phyloP scores from a whole-genome alignment of 1,140 invertebrate genomes.

The Mercenaria mercenaria region DNA sequence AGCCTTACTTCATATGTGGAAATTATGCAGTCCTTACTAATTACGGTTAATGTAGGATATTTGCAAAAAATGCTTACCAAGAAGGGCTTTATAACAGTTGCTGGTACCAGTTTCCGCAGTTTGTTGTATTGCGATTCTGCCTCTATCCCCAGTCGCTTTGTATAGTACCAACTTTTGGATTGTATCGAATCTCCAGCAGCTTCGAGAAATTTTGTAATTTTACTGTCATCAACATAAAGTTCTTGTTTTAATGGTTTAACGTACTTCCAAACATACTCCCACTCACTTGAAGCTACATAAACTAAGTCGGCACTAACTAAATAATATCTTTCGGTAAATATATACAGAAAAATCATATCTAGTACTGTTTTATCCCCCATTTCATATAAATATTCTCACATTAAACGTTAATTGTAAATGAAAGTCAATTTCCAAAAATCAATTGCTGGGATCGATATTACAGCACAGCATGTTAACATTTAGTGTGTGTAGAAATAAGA shows the following conservation, averaged over 20 bases:
- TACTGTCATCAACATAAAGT: neutral
- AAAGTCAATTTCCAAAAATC: no score
- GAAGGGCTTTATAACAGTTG: neutral
- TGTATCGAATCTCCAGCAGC: neutral
- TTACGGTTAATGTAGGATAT: no score
- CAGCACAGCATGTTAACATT: no score
- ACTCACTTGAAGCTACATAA: neutral
- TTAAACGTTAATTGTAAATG: neutral
- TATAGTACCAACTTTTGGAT: neutral
- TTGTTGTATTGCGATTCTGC: neutral
- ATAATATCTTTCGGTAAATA: neutral
- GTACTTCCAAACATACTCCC: neutral
- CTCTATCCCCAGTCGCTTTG: neutral
- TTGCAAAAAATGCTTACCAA: neutral
- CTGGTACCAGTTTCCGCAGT: neutral
- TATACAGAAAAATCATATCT: slow-evolving; percentile 8
- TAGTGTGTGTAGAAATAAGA: no score
- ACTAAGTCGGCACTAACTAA: neutral
- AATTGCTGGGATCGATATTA: no score
- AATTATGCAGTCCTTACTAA: no score
- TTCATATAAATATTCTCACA: neutral
- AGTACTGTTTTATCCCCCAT: neutral
- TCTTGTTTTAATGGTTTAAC: neutral
- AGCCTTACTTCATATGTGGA: no score
- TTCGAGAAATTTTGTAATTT: neutral